Base-by-base conservation (phyloP, 2,888 invertebrate genomes). In the Drosophila setosimentum region DNA sequence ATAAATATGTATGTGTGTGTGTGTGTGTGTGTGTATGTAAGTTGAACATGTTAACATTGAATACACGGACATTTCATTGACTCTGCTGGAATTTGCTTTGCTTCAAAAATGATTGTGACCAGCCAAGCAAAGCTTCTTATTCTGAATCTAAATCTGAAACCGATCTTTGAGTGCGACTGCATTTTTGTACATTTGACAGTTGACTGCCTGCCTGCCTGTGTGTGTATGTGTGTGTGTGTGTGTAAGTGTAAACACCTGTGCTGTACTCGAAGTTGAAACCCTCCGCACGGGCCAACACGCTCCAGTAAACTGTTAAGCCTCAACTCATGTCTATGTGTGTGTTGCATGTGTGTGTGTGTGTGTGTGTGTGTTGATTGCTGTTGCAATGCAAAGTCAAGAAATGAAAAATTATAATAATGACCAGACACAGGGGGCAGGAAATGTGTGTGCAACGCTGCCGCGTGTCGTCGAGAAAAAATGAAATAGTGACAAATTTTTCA, bases 401-500 rank as follows among this genome's bases (percentile, higher is more conserved):
- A 75, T 71, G 71, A 73, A 71, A 76, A 81, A 81, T 81, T 81
- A 78, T 70, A 73, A 77, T 81, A 81, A 79, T 79, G 78, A 79
- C 79, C 79, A 77, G 70, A 73, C 73, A 73, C 67, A 59, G 62
- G 49, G 50, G 24, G 54, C 37, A 58, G 45, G 53, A 53, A 68
- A 35, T 42, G 45, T 57, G 30, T 27, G 67, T 37, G 50, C n/a
- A n/a, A 10, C 10, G 2, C 33, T 33, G 40, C 35, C 35, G 53
- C 24, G 16, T 35, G 32, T 51, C 10, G 53, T 30, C 57, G 24
- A 8, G 16, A 16, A 16, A 13, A 24, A 16, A 45, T 45, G 16
- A 48, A 63, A 77, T 77, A 53, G 59, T 85, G 86, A 82, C 83
- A 85, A 82, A 83, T 87, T 76, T 78, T 73, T 65, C 42, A 59